Percentiles rank a stretch among this genome's conserved stretches.
Evolutionary conservation across 1,140 invertebrate genomes (phyloP).

Genomic region (Metaphire vulgaris): DNA sequence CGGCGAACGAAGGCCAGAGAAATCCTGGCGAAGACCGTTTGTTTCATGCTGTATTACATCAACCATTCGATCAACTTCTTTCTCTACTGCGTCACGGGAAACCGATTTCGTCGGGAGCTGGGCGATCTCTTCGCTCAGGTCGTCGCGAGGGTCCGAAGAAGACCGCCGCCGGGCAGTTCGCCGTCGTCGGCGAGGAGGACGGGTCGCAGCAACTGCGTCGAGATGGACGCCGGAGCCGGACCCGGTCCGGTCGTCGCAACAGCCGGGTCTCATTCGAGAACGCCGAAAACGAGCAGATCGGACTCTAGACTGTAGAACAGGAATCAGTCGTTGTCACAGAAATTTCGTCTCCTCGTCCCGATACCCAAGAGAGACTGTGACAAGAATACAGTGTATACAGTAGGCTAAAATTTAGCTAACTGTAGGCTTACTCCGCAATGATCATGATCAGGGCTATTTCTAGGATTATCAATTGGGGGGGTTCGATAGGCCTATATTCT

Average conservation of each 20-base stretch:
- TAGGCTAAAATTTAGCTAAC: too few relatives aligned
- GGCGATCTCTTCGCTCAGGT: not conserved
- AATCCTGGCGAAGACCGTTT: slow-evolving; percentile 37
- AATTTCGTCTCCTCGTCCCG: too few relatives aligned
- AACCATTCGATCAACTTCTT: slow-evolving; percentile 52
- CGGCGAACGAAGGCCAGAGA: slow-evolving; percentile 31
- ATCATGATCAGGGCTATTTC: too few relatives aligned
- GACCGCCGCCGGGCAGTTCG: not conserved
- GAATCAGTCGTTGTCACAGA: too few relatives aligned
- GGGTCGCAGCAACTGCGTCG: not conserved
- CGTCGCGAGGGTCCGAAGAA: not conserved
- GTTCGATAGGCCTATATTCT: too few relatives aligned
- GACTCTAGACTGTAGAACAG: not conserved
- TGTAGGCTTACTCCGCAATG: too few relatives aligned
- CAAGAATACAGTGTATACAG: too few relatives aligned
- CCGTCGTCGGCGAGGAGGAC: not conserved
- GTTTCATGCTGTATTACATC: slow-evolving; percentile 45
- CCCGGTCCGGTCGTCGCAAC: too few relatives aligned
- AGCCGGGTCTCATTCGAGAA: not conserved
- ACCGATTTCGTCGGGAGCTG: slow-evolving; percentile 43
- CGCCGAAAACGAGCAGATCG: not conserved
- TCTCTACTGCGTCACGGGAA: slow-evolving; percentile 48
- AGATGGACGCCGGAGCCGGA: not conserved
- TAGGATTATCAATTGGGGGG: too few relatives aligned
- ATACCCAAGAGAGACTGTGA: too few relatives aligned